These are phyloP conservation scores for Colius striatus DNA, from an alignment of 2,113 vertebrate genomes.

Conservation along the genomic window DNA sequence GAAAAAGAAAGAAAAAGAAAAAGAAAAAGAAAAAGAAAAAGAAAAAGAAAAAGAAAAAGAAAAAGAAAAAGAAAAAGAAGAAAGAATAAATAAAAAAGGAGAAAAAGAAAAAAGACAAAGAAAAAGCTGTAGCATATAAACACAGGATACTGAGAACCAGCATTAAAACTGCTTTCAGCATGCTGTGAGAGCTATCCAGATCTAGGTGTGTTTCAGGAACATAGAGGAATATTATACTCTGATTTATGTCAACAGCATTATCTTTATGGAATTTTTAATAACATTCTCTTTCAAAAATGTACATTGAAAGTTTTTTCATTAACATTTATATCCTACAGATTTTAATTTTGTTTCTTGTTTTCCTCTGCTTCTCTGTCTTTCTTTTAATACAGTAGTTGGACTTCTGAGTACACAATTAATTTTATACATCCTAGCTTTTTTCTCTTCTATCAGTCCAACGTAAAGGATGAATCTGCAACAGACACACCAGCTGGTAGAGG, in stretches of 20 bases:
- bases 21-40: not conserved
- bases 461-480: not conserved
- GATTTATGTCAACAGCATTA: not conserved
- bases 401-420: not conserved
- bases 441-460: not conserved
- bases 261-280: not conserved
- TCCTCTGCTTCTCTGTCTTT: not conserved
- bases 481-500: not conserved
- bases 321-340: rapidly evolving
- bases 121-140: not conserved
- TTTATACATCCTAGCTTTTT: not conserved
- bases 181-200: not conserved
- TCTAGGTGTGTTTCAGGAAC: not conserved
- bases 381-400: not conserved
- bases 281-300: not conserved
- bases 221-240: not conserved
- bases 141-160: not conserved
- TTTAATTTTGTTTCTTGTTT: not conserved
- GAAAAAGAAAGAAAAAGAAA: no score
- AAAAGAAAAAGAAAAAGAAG: not conserved
- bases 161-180: not conserved
- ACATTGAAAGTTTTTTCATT: not conserved
- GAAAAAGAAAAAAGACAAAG: no score
- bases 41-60: not conserved
- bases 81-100: no score